Percentiles rank a stretch among this genome's conserved stretches.
These are phyloP conservation scores for Catharus ustulatus DNA, from an alignment of 2,797 vertebrate species.

Conservation along the genomic window DNA sequence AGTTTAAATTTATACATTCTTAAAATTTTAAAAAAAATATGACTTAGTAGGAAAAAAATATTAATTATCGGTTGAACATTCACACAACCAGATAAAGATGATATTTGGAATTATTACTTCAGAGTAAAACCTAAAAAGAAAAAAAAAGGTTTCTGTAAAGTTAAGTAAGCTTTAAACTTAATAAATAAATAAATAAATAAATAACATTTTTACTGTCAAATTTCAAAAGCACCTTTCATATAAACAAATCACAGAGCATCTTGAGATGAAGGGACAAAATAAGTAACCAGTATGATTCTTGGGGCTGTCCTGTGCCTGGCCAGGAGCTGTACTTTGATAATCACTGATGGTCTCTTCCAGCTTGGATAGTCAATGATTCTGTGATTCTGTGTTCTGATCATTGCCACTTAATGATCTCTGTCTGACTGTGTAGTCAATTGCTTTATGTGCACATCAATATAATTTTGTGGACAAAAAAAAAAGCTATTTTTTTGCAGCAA, in stretches of 20 bases:
- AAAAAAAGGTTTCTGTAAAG: background rate
- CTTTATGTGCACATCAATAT: background rate
- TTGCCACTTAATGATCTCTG: background rate
- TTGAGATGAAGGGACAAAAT: background rate
- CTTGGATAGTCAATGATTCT: background rate
- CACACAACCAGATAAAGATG: background rate
- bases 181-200: background rate
- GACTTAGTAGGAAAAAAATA: background rate
- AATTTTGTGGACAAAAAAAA: background rate
- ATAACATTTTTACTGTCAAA: background rate
- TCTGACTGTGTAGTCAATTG: background rate
- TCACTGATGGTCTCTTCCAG: background rate
- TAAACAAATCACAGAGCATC: background rate
- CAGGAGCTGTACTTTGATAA: background rate
- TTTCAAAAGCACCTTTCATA: background rate
- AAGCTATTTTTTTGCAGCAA: rapidly evolving
- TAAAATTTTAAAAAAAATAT: background rate
- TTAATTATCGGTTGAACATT: background rate
- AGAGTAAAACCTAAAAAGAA: background rate
- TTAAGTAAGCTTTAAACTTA: background rate
- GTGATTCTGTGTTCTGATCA: background rate
- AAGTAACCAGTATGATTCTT: background rate
- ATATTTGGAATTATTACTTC: background rate
- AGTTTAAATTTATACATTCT: background rate
- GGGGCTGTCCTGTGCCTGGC: background rate